Evolutionary conservation across 2,797 vertebrate species (phyloP).

Genomic region (Galago senegalensis): DNA sequence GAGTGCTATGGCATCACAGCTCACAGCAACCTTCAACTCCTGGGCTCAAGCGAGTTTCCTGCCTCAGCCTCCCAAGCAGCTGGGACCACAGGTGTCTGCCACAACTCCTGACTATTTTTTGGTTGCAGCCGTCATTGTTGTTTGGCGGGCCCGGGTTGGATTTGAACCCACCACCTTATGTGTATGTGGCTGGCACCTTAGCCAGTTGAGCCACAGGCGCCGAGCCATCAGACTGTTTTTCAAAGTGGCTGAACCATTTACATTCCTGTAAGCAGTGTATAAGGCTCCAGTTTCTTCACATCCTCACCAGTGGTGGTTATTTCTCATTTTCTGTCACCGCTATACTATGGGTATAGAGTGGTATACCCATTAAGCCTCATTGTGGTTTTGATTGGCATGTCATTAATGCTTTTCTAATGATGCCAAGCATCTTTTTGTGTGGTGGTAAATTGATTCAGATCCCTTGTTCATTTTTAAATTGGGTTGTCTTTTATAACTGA

Average conservation of each 20-base stretch:
- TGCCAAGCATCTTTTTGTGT: neutral
- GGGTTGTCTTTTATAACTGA: neutral
- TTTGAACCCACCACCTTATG: too few relatives aligned
- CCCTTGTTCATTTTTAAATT: neutral
- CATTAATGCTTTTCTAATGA: neutral
- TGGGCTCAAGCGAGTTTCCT: too few relatives aligned
- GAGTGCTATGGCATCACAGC: too few relatives aligned
- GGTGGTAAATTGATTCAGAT: neutral
- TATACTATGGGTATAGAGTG: neutral
- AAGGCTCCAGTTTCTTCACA: neutral
- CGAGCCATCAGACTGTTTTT: neutral
- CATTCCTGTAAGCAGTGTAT: neutral
- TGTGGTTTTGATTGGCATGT: neutral
- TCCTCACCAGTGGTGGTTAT: accelerated
- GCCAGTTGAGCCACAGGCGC: too few relatives aligned
- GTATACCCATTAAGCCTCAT: too few relatives aligned
- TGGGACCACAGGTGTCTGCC: too few relatives aligned
- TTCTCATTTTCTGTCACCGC: neutral
- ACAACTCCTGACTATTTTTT: too few relatives aligned
- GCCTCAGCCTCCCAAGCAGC: too few relatives aligned
- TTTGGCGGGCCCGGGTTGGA: too few relatives aligned
- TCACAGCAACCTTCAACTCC: too few relatives aligned
- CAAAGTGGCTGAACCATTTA: neutral
- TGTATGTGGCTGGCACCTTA: too few relatives aligned
- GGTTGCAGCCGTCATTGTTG: too few relatives aligned